phyloP scores from a whole-genome alignment of 2,113 vertebrate species.

The Melanostigma gelatinosum region DNA sequence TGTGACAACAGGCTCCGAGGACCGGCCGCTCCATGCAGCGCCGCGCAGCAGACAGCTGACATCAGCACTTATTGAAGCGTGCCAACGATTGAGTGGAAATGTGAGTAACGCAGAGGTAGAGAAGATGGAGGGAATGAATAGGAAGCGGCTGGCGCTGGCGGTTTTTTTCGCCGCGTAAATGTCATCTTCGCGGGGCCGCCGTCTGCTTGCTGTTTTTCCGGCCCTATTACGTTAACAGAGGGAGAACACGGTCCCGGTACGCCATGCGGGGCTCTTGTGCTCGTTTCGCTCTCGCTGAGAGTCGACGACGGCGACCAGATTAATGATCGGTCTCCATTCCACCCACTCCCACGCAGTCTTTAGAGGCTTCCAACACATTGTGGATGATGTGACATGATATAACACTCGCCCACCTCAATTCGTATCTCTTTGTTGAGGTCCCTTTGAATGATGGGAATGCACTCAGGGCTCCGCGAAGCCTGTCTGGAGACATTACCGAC shows the following conservation, averaged over 20 bases:
- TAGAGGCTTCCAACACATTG: constrained; percentile 47
- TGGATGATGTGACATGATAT: constrained; percentile 60
- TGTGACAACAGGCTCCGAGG: constrained; percentile 36
- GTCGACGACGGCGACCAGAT: constrained; percentile 52
- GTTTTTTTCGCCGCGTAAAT: constrained; percentile 13
- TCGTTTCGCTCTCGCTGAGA: constrained; percentile 12
- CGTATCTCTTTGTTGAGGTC: constrained; percentile 54
- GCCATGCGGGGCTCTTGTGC: not conserved
- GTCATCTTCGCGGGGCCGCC: not conserved
- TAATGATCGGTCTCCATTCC: constrained; percentile 60
- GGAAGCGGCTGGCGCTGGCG: constrained; percentile 4
- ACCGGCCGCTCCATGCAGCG: constrained; percentile 24
- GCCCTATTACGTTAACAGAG: constrained; percentile 33
- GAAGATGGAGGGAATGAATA: constrained; percentile 7
- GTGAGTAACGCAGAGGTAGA: constrained; percentile 6
- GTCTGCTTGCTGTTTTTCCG: constrained; percentile 19
- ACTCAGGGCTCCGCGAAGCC: constrained; percentile 42
- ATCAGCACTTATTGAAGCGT: constrained; percentile 55
- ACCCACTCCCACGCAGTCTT: constrained; percentile 55
- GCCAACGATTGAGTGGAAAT: constrained; percentile 29
- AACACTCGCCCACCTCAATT: constrained; percentile 54
- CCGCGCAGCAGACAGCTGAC: constrained; percentile 58
- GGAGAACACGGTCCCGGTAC: not conserved
- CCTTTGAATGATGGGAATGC: constrained; percentile 58
- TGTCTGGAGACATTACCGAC: constrained; percentile 62